Evolutionary conservation across 35 echinoderm and acorn worm species (phyloP).

Genomic region (Holothuria glaberrima): DNA sequence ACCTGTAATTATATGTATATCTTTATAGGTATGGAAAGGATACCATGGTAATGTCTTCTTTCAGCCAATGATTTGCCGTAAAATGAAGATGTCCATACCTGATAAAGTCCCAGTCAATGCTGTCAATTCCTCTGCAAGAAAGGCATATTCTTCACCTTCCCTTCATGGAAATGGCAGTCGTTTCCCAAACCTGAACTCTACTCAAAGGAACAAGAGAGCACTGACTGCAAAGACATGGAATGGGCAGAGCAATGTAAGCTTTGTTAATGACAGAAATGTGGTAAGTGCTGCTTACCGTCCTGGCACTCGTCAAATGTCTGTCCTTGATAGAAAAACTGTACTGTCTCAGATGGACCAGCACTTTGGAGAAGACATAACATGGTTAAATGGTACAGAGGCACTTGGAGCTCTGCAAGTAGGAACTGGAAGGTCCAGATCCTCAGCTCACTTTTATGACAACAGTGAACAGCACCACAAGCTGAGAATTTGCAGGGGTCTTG

Average conservation of each 20-base stretch:
- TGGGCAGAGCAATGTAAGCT: not conserved
- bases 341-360: conserved; percentile 77
- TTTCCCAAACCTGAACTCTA: not conserved
- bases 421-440: conserved; percentile 38
- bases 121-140: not conserved
- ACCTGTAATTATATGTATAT: not conserved
- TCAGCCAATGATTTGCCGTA: conserved; percentile 83
- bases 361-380: conserved; percentile 78
- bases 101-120: conserved; percentile 32
- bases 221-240: conserved; percentile 47
- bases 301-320: conserved; percentile 63
- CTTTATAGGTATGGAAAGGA: conserved; percentile 84
- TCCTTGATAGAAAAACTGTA: conserved; percentile 75
- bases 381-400: conserved; percentile 82
- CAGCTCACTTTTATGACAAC: conserved; percentile 67
- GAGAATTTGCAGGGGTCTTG: conserved; percentile 81
- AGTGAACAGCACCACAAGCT: conserved; percentile 69
- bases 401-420: conserved; percentile 76
- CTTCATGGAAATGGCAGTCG: not conserved
- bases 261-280: not conserved
- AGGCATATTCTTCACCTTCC: not conserved
- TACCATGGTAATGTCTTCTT: conserved; percentile 93
- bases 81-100: conserved; percentile 26
- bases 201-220: not conserved
- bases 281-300: conserved; percentile 25